These are phyloP conservation scores for Anhinga anhinga DNA, from an alignment of 2,113 vertebrate species.

Conservation along the genomic window DNA sequence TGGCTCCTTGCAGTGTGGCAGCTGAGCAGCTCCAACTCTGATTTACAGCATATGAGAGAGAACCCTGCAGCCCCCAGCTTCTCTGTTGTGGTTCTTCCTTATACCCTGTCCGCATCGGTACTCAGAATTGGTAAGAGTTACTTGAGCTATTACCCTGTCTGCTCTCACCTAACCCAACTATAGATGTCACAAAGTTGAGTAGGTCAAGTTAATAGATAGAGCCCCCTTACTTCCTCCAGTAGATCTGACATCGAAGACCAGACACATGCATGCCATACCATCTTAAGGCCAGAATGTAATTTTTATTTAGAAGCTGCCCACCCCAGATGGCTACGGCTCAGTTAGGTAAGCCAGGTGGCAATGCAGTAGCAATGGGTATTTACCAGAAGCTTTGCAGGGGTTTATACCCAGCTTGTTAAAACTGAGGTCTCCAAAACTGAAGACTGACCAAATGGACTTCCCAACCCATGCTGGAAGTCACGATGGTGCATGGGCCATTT, in stretches of 20 bases:
- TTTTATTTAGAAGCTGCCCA: neutral
- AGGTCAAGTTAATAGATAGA: neutral
- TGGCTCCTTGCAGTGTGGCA: rapidly evolving
- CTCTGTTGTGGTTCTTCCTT: neutral
- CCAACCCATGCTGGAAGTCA: neutral
- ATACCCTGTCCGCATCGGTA: neutral
- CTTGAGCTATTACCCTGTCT: neutral
- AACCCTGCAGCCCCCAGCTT: neutral
- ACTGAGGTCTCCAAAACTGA: neutral
- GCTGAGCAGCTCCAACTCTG: neutral
- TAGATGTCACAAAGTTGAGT: neutral
- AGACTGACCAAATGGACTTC: neutral
- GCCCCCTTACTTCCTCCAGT: neutral
- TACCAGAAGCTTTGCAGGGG: neutral
- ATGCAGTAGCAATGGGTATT: neutral
- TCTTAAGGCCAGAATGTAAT: neutral
- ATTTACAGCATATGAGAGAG: rapidly evolving
- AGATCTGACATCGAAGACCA: neutral
- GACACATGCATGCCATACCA: neutral
- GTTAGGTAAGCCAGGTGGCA: neutral
- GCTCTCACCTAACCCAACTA: neutral
- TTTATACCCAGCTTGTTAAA: neutral
- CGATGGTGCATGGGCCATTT: neutral
- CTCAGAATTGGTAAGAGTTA: neutral
- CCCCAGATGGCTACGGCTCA: neutral